Evolutionary conservation across 2,888 invertebrate genomes (phyloP).

Genomic region (Drosophila pegasa): DNA sequence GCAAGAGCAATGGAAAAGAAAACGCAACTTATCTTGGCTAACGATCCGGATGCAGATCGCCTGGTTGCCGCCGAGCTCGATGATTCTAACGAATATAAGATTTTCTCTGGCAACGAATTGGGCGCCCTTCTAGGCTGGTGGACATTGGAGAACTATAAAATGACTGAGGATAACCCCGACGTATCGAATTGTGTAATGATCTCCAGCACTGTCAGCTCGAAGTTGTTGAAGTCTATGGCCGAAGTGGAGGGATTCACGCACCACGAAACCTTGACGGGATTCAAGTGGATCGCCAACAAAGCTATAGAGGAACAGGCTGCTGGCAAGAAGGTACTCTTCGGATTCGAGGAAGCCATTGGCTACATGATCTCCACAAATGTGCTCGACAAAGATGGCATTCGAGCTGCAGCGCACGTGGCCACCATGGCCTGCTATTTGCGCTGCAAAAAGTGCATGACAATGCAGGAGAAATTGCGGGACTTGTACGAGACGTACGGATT

Average conservation of each 20-base stretch:
- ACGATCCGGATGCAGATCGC: constrained; percentile 99
- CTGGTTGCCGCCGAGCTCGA: constrained; percentile 96
- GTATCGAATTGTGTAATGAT: constrained; percentile 91
- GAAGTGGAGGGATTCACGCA: constrained; percentile 91
- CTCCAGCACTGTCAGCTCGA: constrained; percentile 98
- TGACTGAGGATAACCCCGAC: constrained; percentile 82
- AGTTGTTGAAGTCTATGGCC: constrained; percentile 94
- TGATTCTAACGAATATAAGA: constrained; percentile 73
- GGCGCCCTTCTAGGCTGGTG: constrained; percentile 98
- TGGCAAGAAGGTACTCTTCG: constrained; percentile 93
- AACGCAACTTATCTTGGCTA: constrained; percentile 93
- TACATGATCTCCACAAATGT: constrained; percentile 96
- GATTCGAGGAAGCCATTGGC: constrained; percentile 99
- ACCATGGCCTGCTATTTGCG: constrained; percentile 91
- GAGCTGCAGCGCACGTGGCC: constrained; percentile 93
- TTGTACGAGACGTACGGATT: constrained; percentile 95
- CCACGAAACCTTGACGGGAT: constrained; percentile 97
- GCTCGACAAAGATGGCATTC: constrained; percentile 98
- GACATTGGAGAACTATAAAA: constrained; percentile 89
- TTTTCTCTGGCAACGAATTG: constrained; percentile 97
- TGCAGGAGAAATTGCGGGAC: constrained; percentile 88
- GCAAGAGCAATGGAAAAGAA: constrained; percentile 90
- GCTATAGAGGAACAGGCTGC: constrained; percentile 89
- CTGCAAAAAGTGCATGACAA: constrained; percentile 86
- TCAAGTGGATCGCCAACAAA: constrained; percentile 99